A percentile compares a stretch with the other conserved stretches of the same genome.
phyloP scores from a whole-genome alignment of 2,888 invertebrate species.

The Mythimna pallens region DNA sequence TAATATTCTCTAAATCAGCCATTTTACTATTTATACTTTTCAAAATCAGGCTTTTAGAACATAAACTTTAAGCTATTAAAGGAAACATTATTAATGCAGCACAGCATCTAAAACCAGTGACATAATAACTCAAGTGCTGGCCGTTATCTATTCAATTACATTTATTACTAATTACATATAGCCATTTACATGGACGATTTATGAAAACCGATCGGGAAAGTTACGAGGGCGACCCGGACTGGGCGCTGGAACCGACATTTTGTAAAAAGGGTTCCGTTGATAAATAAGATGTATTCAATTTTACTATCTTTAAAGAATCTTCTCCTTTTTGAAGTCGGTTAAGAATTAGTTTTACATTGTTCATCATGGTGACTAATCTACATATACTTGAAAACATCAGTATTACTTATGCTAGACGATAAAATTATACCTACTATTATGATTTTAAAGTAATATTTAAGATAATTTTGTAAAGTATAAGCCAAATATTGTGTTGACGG shows the following conservation, averaged over 20 bases:
- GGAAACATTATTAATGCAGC: conserved; percentile 13
- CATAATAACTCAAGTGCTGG: conserved; percentile 36
- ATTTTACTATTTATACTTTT: background rate
- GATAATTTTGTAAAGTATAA: no score
- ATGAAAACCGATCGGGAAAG: conserved; percentile 66
- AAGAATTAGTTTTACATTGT: no score
- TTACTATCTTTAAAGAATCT: background rate
- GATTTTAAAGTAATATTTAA: background rate
- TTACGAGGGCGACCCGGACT: conserved; percentile 42
- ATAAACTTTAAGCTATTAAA: conserved; percentile 5
- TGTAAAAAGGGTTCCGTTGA: conserved; percentile 46
- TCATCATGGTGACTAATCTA: background rate
- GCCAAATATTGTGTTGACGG: background rate
- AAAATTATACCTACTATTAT: no score
- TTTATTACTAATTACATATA: conserved; percentile 69
- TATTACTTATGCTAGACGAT: no score
- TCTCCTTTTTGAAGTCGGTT: no score
- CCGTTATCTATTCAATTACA: conserved; percentile 75
- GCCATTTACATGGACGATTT: conserved; percentile 69
- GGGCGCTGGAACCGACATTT: conserved; percentile 20
- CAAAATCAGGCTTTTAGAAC: background rate
- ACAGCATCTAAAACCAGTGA: conserved; percentile 20
- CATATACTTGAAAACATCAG: no score
- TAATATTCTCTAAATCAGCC: no score
- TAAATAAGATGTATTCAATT: background rate